Evolutionary conservation across 2,888 invertebrate genomes (phyloP).

Genomic region (Dasysyrphus albostriatus): DNA sequence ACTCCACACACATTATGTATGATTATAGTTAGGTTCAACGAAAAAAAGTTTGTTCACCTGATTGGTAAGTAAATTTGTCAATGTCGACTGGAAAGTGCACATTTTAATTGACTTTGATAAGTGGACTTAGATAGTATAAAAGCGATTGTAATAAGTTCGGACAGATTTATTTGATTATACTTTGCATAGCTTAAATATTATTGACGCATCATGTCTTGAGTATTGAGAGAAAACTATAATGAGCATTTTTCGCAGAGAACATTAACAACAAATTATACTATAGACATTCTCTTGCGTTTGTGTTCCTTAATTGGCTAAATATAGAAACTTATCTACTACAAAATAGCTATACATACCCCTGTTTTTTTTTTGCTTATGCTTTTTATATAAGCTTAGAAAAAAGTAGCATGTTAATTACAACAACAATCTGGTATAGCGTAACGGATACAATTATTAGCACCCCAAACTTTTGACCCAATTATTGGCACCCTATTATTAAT

Average conservation of each 20-base stretch:
- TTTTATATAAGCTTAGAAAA: too few species aligned
- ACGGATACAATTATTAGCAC: too few species aligned
- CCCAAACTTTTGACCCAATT: too few species aligned
- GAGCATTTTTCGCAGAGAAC: background rate
- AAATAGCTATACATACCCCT: too few species aligned
- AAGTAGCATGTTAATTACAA: too few species aligned
- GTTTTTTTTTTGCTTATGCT: too few species aligned
- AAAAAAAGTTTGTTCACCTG: conserved; percentile 4
- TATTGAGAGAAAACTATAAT: background rate
- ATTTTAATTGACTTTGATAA: conserved; percentile 69
- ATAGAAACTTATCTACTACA: background rate
- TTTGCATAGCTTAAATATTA: background rate
- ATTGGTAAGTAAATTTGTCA: conserved; percentile 60
- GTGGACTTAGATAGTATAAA: conserved; percentile 11
- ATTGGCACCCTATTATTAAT: too few species aligned
- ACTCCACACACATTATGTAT: background rate
- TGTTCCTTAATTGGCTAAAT: conserved; percentile 7
- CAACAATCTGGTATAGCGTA: too few species aligned
- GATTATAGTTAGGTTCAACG: conserved; percentile 9
- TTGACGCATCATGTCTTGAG: background rate
- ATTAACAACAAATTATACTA: background rate
- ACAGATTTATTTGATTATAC: conserved; percentile 43
- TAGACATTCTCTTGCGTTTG: background rate
- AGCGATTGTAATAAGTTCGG: background rate
- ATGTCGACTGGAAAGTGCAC: conserved; percentile 40